These are phyloP conservation scores for Megastigmus dorsalis DNA, from an alignment of 2,888 invertebrate species.

Conservation along the genomic window DNA sequence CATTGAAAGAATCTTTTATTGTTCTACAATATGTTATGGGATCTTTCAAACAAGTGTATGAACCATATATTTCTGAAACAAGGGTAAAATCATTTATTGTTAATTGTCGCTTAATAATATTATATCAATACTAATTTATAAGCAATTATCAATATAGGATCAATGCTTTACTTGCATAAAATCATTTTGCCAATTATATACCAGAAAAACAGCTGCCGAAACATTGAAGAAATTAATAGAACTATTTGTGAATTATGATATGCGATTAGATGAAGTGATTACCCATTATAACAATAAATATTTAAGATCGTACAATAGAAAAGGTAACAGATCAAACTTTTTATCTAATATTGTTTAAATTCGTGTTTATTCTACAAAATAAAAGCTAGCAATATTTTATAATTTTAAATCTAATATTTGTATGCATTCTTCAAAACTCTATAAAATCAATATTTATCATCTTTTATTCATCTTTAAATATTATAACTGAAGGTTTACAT, in stretches of 20 bases:
- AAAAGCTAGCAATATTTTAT: not conserved
- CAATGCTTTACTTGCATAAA: slow-evolving; percentile 59
- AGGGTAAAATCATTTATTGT: slow-evolving; percentile 56
- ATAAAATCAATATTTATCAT: not conserved
- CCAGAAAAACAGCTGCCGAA: slow-evolving; percentile 60
- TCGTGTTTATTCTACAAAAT: too few species aligned
- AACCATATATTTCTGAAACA: slow-evolving; percentile 55
- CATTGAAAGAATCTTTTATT: slow-evolving; percentile 57
- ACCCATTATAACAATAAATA: slow-evolving; percentile 22
- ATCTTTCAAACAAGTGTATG: slow-evolving; percentile 59
- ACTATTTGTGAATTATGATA: slow-evolving; percentile 50
- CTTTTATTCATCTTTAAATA: not conserved
- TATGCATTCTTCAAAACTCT: too few species aligned
- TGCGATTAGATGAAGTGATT: slow-evolving; percentile 58
- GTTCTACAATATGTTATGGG: slow-evolving; percentile 60
- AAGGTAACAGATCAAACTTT: slow-evolving; percentile 1
- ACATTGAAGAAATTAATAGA: slow-evolving; percentile 61
- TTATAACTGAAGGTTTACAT: too few species aligned
- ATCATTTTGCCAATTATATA: slow-evolving; percentile 45
- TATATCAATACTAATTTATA: slow-evolving; percentile 17
- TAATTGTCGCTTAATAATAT: not conserved
- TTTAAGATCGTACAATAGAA: slow-evolving; percentile 22
- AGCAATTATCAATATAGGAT: slow-evolving; percentile 58
- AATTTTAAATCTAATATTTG: not conserved
- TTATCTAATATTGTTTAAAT: not conserved